These are phyloP conservation scores for Melanotaenia boesemani DNA, from an alignment of 2,797 vertebrate genomes.

Conservation along the genomic window DNA sequence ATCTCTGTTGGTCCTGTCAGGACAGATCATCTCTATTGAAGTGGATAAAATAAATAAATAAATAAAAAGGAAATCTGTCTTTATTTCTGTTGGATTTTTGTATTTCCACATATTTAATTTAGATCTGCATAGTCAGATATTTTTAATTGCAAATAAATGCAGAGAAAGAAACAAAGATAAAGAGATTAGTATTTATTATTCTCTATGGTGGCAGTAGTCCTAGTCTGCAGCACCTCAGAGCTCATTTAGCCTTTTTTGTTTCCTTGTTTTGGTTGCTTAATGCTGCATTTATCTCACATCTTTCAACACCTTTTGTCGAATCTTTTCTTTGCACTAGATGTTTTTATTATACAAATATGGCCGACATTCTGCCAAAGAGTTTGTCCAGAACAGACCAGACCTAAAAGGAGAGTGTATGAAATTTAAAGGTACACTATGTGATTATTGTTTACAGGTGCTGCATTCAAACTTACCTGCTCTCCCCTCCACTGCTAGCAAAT, in stretches of 20 bases:
- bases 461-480: too few relatives aligned
- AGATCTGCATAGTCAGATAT: neutral
- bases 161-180: neutral
- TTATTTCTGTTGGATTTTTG: neutral
- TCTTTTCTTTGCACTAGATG: neutral
- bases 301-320: neutral
- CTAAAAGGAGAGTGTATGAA: neutral
- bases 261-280: neutral
- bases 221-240: neutral
- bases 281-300: neutral
- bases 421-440: too few relatives aligned
- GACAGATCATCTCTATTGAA: conserved; percentile 51
- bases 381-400: neutral
- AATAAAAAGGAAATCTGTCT: conserved; percentile 16
- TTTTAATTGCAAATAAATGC: neutral
- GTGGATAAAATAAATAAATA: conserved; percentile 11
- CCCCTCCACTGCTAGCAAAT: neutral
- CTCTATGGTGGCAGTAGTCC: neutral
- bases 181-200: neutral
- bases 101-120: neutral
- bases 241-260: neutral
- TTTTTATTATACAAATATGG: neutral
- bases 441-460: too few relatives aligned
- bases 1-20: conserved; percentile 54
- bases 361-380: neutral